phyloP scores from a whole-genome alignment of 2,113 vertebrate genomes.

The Zapus hudsonius region DNA sequence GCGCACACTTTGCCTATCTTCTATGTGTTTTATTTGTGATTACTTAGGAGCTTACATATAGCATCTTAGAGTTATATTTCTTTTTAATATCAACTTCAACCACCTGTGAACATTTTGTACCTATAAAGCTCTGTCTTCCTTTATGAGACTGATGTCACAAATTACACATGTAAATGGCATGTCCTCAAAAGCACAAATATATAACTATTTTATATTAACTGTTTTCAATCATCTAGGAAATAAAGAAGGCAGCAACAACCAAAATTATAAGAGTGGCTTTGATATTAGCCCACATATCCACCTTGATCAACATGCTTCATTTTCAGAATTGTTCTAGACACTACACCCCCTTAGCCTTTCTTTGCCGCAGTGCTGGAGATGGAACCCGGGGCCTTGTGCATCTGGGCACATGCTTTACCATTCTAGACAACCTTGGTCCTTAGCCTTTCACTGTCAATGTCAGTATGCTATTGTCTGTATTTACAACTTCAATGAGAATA shows the following conservation, averaged over 20 bases:
- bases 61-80: not conserved
- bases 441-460: not conserved
- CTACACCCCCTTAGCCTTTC: not conserved
- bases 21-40: not conserved
- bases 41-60: not conserved
- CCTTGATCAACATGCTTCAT: not conserved
- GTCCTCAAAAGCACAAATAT: not conserved
- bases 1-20: not conserved
- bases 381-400: not conserved
- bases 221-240: not conserved
- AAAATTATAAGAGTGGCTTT: not conserved
- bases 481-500: not conserved
- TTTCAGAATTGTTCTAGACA: slow-evolving; percentile 8
- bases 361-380: not conserved
- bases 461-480: not conserved
- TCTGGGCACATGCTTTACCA: too few relatives aligned
- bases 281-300: not conserved
- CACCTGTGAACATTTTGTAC: not conserved
- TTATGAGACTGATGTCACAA: not conserved
- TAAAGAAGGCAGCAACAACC: not conserved
- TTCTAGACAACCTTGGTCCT: not conserved
- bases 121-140: not conserved
- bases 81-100: not conserved
- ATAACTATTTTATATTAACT: slow-evolving; percentile 1
- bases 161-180: not conserved